Base-by-base conservation (phyloP, 2,113 vertebrate genomes). In the Rhea americana region DNA sequence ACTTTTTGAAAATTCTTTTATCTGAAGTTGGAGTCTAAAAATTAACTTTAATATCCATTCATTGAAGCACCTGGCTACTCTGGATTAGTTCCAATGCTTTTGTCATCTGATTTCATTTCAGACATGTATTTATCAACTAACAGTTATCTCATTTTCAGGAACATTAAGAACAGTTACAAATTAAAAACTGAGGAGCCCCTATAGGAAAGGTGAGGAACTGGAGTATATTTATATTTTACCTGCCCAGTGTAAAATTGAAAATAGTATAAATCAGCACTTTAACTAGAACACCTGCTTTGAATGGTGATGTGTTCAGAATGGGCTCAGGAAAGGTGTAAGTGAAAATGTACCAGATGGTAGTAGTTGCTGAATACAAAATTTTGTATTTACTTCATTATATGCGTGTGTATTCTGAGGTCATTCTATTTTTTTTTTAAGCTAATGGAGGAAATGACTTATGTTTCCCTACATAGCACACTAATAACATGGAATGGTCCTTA, bases 271-370 rank as follows among this genome's bases (percentile, higher is more conserved):
- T 92, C 93, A 95, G 56, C 82, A 82, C 47, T 91, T 91, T 90
- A 79, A 95, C 93, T 68, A 88, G 91, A 91, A 45, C 47, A 53
- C n/a, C 19, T 14, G 89, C 51, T 91, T 87, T 94, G 45, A 39
- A 87, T 66, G 59, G 43, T 87, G 87, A 88, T 89, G 20, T 87
- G 45, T 76, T 92, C 70, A 88, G 55, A 77, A 93, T 62, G 70
- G 90, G 37, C 43, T 32, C 61, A 79, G 66, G 21, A 90, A 91
- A 93, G 68, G 80, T 81, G 65, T 51, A 95, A 79, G 73, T 73
- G 75, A 91, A 94, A 96, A 94, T 39, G 32, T 80, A 91, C 90
- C 94, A 96, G 73, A 87, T 95, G 89, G 47, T 59, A 70, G 71
- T 53, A 82, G 55, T 12, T 93, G 70, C 61, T 90, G 89, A 83